A percentile compares a stretch with the other conserved stretches of the same genome.
Conservation (phyloP, 2,797 vertebrate species). For the Aphelocoma californica region DNA sequence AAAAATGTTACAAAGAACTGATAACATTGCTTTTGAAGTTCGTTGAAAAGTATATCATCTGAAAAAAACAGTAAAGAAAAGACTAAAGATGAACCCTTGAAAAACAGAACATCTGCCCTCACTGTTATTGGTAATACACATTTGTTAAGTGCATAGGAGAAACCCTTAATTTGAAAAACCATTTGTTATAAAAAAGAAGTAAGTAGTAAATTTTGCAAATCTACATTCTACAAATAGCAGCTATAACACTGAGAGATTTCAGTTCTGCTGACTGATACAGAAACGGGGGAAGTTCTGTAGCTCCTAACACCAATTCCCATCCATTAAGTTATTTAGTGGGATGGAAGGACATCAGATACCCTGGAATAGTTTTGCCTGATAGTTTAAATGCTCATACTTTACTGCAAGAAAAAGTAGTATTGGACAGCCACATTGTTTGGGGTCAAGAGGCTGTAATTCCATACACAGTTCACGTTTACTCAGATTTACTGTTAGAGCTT, state of each 20-base stretch:
- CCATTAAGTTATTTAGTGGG: background rate
- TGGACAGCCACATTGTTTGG: background rate
- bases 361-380: background rate
- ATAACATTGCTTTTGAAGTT: conserved; percentile 14
- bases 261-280: background rate
- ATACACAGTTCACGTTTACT: background rate
- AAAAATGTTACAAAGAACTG: background rate
- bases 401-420: background rate
- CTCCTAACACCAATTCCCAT: background rate
- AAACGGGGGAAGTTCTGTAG: background rate
- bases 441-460: background rate
- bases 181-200: background rate
- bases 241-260: background rate
- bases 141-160: conserved; percentile 1
- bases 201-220: background rate
- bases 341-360: background rate
- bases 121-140: background rate
- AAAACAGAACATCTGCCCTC: background rate
- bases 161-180: background rate
- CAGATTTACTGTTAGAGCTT: background rate
- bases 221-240: background rate
- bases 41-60: background rate
- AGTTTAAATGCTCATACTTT: background rate
- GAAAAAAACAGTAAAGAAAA: background rate
- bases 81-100: background rate